Base-by-base conservation (phyloP, 2,888 invertebrate genomes). In the Thecophora atra region DNA sequence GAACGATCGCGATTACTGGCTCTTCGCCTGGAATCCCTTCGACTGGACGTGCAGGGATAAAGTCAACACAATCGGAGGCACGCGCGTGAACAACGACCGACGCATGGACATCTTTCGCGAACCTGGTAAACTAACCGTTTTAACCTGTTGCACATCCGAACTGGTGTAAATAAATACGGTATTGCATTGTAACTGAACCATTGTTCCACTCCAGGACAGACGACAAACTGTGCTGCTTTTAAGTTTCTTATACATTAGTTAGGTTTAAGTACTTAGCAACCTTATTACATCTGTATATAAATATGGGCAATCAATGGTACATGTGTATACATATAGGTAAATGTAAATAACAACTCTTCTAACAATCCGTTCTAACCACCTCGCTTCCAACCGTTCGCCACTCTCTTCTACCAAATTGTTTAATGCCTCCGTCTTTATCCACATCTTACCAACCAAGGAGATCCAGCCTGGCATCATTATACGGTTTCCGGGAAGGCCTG, bases 401-500 rank as follows among this genome's bases (percentile, higher is more conserved):
- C n/a, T n/a, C n/a, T n/a, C 42, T 51, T 21, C n/a, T 28, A 63
- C 24, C 51, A n/a, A 69, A 15, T 60, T 26, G 17, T 42, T 70
- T 58, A 21, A 54, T 58, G n/a, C n/a, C n/a, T 28, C 68, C 64
- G 30, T 67, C 42, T 37, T 17, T 56, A 42, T 56, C 17, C 58
- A 58, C 26, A 26, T 58, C 51, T 24, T 44, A 30, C 19, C 37
- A 44, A 70, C n/a, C 82, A 88, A 78, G 88, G 88, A 47, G 89
- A 86, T 75, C 85, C 87, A 56, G 87, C 91, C 0, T 94, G 93
- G 91, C 89, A 90, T 44, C 91, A 92, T 76, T 94, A 92, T 86
- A 93, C 95, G 0, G 95, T 95, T 2, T 92, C 92, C 17, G 95
- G 95, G 28, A 92, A 91, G 83, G 93, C 94, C 0, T 95, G 95